Evolutionary conservation across 2,113 vertebrate species (phyloP), one percentile per base, ranked within the genome.

Genomic region (Peucedramus taeniatus): DNA sequence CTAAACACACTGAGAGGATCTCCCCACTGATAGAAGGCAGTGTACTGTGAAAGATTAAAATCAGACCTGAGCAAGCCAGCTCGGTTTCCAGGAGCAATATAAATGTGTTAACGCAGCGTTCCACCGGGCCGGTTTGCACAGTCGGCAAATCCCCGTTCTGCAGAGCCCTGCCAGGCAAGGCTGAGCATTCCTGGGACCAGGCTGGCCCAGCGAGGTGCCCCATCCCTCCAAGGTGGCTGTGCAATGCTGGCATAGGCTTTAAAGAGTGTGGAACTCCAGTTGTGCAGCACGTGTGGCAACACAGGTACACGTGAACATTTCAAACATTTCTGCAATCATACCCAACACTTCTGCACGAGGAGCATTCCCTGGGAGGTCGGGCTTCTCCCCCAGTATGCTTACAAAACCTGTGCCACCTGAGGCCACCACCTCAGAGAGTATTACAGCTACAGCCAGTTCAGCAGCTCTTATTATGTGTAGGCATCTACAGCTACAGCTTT

Each of bases 121-220:
- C 66, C 47, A 42, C 8, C 1, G 8, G 24, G 37, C 53, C 18
- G 21, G 19, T 17, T 54, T 68, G 56, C 56, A 42, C 26, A 40
- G 16, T 14, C 0, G 0, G 14, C 71, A 74, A 70, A 59, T 66
- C 51, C 35, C 33, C 0, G 0, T 51, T 26, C 49, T 59, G 22
- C 33, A 54, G 77, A 81, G 68, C 19, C 6, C 40, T 95, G 68
- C 49, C 30, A 51, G 57, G 37, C 21, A 44, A n/a, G 14, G 28
- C 23, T 70, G 20, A 13, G 33, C 47, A 53, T 33, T 50, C 33
- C 40, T 63, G 56, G 37, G 15, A 31, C 50, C 68, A 74, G 63
- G 5, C 49, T 77, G 53, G 17, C 59, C 63, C 68, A 54, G 15
- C 8, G 37, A 85, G 13, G 22, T 37, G 7, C 26, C 27, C 14